phyloP scores from a whole-genome alignment of 2,797 vertebrate genomes.

The Synaphobranchus kaupii region DNA sequence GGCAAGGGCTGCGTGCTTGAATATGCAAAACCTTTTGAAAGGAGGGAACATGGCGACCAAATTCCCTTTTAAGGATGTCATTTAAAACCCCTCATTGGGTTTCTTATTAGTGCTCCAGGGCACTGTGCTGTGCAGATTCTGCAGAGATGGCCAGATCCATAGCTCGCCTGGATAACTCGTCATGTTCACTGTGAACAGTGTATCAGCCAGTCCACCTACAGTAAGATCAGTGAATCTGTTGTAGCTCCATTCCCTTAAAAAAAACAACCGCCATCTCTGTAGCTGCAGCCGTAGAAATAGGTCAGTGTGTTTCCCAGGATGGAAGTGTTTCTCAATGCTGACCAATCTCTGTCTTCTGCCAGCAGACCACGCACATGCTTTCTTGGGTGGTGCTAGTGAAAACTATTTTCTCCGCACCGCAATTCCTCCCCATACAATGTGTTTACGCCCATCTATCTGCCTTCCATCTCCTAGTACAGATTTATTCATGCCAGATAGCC shows the following conservation, averaged over 20 bases:
- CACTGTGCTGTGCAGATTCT: neutral
- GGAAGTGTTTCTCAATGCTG: no score
- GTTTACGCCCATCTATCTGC: neutral
- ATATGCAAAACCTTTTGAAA: neutral
- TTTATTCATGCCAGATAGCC: neutral
- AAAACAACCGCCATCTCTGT: neutral
- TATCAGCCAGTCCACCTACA: neutral
- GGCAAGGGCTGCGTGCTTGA: neutral
- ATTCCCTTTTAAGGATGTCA: neutral
- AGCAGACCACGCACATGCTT: neutral
- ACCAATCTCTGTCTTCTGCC: neutral
- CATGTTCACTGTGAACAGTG: neutral
- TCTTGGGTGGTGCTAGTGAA: neutral
- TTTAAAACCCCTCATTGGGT: neutral
- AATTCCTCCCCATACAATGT: neutral
- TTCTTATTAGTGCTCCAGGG: neutral
- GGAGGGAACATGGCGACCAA: neutral
- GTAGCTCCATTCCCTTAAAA: neutral
- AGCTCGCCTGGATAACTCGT: neutral
- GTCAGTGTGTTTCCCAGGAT: constrained; percentile 11
- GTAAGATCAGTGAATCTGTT: neutral
- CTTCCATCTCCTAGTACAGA: neutral
- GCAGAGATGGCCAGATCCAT: neutral
- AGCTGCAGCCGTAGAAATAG: neutral
- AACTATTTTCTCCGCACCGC: neutral